Evolutionary conservation across 2,888 invertebrate species (phyloP).

Genomic region (Lithophane leautieri): DNA sequence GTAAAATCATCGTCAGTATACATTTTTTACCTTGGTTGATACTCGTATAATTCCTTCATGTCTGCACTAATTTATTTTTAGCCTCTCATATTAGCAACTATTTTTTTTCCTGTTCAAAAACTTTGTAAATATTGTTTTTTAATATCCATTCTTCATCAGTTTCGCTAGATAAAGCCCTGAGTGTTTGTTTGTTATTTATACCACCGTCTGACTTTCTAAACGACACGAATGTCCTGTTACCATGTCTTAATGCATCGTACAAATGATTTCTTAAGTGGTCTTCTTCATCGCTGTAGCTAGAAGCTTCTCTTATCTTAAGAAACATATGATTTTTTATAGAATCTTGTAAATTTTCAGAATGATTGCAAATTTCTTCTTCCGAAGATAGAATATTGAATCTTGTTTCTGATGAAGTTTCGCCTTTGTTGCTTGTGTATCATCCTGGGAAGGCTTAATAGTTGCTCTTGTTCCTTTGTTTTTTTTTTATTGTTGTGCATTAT

Average conservation of each 20-base stretch:
- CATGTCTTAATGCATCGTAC: constrained; percentile 44
- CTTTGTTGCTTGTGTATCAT: background rate
- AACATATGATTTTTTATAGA: constrained; percentile 15
- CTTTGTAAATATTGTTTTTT: constrained; percentile 55
- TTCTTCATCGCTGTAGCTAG: constrained; percentile 57
- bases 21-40: background rate
- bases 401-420: constrained; percentile 12
- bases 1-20: background rate
- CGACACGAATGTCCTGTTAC: constrained; percentile 31
- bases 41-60: background rate
- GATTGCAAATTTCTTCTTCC: constrained; percentile 7
- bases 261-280: constrained; percentile 35
- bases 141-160: constrained; percentile 51
- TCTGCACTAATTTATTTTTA: background rate
- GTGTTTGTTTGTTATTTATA: background rate
- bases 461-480: background rate
- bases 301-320: constrained; percentile 37
- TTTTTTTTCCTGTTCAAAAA: constrained; percentile 32
- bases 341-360: background rate
- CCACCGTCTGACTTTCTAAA: constrained; percentile 10
- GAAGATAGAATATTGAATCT: constrained; percentile 26
- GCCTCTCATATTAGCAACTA: background rate
- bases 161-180: constrained; percentile 12
- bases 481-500: background rate
- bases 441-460: background rate